A percentile compares a stretch with the other conserved stretches of the same genome.
Conservation (phyloP, 2,797 vertebrate species). For the Tarsius wallacei region DNA sequence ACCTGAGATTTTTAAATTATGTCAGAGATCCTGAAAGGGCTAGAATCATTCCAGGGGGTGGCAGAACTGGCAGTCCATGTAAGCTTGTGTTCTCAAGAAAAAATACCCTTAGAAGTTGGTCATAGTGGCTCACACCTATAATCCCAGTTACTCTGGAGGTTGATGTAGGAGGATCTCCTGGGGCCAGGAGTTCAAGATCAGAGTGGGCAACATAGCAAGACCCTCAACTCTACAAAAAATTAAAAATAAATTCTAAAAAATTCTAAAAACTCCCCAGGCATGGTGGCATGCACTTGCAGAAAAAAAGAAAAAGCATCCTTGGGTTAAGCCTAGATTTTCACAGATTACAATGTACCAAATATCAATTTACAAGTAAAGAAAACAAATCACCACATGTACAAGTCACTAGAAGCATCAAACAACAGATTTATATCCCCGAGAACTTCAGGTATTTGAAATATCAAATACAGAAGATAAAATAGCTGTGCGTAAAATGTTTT, state of each 20-base stretch:
- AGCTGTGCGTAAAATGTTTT: background rate
- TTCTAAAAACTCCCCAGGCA: background rate
- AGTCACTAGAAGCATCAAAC: constrained; percentile 19
- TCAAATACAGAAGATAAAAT: background rate
- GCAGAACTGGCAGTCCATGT: background rate
- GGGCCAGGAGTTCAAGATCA: background rate
- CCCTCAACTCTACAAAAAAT: background rate
- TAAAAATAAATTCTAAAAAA: background rate
- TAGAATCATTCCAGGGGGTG: background rate
- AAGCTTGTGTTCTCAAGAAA: background rate
- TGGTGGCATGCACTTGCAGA: background rate
- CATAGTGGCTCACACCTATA: background rate
- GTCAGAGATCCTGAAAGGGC: background rate
- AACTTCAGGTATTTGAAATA: constrained; percentile 44
- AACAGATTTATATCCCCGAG: constrained; percentile 16
- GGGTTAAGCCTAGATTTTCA: background rate
- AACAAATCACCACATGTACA: background rate
- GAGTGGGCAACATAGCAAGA: background rate
- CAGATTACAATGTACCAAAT: background rate
- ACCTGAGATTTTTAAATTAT: background rate
- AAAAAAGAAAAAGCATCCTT: background rate
- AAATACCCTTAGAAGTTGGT: background rate
- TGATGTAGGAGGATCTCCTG: background rate
- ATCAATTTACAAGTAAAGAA: constrained; percentile 4
- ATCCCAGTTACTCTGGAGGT: background rate